These are phyloP conservation scores for Dasysyrphus tricinctus DNA, from an alignment of 2,888 invertebrate genomes.

Conservation along the genomic window DNA sequence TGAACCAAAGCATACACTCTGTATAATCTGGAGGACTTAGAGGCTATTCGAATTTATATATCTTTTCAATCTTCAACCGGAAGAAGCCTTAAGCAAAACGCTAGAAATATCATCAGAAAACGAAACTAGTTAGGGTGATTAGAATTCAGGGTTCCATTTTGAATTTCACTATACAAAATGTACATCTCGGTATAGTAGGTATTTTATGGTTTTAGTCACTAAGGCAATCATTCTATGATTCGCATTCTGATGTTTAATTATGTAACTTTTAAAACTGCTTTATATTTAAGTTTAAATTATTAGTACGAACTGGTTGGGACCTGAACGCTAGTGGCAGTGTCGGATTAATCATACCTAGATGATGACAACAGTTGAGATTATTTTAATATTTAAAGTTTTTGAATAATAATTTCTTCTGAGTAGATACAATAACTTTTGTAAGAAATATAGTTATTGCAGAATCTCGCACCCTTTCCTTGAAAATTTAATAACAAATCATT, in stretches of 20 bases:
- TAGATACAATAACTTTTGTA: background rate
- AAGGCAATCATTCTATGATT: slow-evolving; percentile 15
- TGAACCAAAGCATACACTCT: background rate
- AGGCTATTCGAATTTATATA: background rate
- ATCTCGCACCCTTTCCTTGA: no score
- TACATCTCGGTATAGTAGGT: background rate
- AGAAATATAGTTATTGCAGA: no score
- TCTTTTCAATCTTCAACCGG: slow-evolving; percentile 55
- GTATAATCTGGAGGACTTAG: slow-evolving; percentile 42
- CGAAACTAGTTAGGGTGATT: slow-evolving; percentile 58
- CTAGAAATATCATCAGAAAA: slow-evolving; percentile 12
- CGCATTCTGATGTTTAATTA: background rate
- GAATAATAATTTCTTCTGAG: background rate
- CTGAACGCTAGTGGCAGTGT: background rate
- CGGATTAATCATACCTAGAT: slow-evolving; percentile 9
- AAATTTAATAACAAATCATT: no score
- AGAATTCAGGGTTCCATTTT: slow-evolving; percentile 50
- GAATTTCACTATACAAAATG: slow-evolving; percentile 50
- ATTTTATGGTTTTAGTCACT: slow-evolving; percentile 23
- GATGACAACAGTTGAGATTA: background rate
- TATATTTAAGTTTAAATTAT: background rate
- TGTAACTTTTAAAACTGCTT: background rate
- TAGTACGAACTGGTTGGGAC: background rate
- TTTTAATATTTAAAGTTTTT: background rate
- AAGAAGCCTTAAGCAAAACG: slow-evolving; percentile 44